Percentiles rank a stretch among this genome's conserved stretches.
Evolutionary conservation across 2,797 vertebrate genomes (phyloP).

Genomic region (Aeoliscus strigatus): DNA sequence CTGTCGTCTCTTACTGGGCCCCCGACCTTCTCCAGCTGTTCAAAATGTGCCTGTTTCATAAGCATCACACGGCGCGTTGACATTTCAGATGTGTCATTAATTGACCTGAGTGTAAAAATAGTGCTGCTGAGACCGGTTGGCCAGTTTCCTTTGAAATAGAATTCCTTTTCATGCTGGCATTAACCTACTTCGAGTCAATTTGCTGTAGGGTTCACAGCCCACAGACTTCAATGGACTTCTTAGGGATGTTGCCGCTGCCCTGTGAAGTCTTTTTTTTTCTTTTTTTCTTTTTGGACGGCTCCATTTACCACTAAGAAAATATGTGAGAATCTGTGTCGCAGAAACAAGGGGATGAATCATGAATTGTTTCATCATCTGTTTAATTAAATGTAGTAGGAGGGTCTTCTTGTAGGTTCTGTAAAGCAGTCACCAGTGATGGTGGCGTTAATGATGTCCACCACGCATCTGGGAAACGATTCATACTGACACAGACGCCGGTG

Average conservation of each 20-base stretch:
- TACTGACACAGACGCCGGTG: constrained; percentile 2
- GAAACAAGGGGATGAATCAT: constrained; percentile 21
- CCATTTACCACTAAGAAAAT: constrained; percentile 11
- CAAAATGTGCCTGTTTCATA: constrained; percentile 16
- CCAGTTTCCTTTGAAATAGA: constrained; percentile 39
- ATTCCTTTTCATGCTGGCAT: constrained; percentile 33
- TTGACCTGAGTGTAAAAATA: constrained; percentile 45
- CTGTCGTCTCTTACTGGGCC: too few species aligned
- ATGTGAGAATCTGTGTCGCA: constrained; percentile 3
- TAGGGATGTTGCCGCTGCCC: constrained; percentile 4
- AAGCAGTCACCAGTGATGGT: constrained; percentile 5
- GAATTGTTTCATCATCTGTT: constrained; percentile 14
- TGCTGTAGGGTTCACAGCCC: constrained; percentile 19
- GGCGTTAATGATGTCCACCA: constrained; percentile 1
- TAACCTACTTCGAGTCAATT: constrained; percentile 38
- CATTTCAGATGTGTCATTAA: constrained; percentile 34
- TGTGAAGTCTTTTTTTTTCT: constrained; percentile 17
- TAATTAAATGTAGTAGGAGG: constrained; percentile 9
- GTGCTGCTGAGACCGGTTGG: constrained; percentile 9
- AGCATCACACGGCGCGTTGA: constrained; percentile 25
- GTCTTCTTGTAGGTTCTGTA: constrained; percentile 12
- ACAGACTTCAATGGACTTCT: constrained; percentile 19
- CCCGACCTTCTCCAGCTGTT: constrained; percentile 6
- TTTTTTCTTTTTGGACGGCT: constrained; percentile 23
- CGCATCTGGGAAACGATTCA: constrained; percentile 19